phyloP scores from a whole-genome alignment of 2,888 invertebrate genomes.

The Allygus modestus region DNA sequence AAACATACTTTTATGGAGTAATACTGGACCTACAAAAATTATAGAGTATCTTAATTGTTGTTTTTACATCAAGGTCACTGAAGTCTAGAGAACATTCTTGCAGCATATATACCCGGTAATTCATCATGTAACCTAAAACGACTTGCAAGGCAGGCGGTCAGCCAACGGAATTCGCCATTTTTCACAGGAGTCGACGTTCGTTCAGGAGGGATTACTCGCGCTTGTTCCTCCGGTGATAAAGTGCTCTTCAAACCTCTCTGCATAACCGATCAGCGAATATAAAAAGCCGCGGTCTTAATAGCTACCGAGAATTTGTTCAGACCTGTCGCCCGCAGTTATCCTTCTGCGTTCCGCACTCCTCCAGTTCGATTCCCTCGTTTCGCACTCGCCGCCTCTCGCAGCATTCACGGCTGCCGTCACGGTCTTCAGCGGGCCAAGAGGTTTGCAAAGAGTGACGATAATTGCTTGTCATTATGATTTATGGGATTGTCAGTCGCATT shows the following conservation, averaged over 20 bases:
- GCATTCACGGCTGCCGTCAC: not conserved
- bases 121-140: not conserved
- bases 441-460: no score
- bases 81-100: no score
- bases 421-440: not conserved
- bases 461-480: no score
- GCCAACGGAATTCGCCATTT: not conserved
- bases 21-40: no score
- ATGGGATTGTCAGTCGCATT: no score
- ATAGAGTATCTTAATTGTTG: no score
- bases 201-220: constrained; percentile 24
- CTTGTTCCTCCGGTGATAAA: constrained; percentile 32
- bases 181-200: not conserved
- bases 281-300: constrained; percentile 7
- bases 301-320: constrained; percentile 33
- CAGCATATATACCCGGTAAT: no score
- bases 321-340: not conserved
- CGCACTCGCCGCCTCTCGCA: not conserved
- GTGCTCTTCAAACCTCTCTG: constrained; percentile 29
- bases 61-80: no score
- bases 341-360: not conserved
- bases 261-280: constrained; percentile 44
- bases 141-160: not conserved
- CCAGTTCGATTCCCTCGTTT: no score
- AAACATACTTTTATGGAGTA: no score